Base-by-base conservation (phyloP, 2,113 vertebrate genomes). In the Pavo muticus region DNA sequence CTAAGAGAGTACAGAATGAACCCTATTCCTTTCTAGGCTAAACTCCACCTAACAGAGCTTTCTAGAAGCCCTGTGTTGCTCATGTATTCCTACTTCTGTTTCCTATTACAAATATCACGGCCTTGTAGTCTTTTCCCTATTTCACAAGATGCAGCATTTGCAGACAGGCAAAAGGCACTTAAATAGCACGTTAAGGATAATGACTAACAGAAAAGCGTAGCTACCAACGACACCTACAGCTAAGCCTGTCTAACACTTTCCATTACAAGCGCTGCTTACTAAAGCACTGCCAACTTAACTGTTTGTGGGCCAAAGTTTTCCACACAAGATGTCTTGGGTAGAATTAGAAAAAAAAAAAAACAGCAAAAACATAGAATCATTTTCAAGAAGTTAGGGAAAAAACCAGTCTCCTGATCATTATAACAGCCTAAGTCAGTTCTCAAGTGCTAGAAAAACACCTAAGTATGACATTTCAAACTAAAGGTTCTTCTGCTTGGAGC, bases 181-280 rank as follows among this genome's bases (percentile, higher is more conserved):
- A 48, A 73, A 84, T 8, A 87, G 76, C 40, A 71, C 5, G 27
- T 90, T 90, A 88, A 91, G 91, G 94, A 87, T 59, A 81, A 90
- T 94, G 94, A 95, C 60, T 91, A 94, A 94, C 17, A 82, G 87
- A 92, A 77, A 47, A 84, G 70, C 39, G 37, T 13, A 85, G 68
- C 78, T 87, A 76, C 63, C 91, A 91, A 72, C 12, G 64, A 88
- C 94, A 95, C 87, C 92, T 94, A 83, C 90, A 90, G 94, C 89
- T 67, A 87, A 73, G 88, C 24, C 68, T 60, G 69, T 52, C 90
- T 88, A 94, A 97, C 85, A 88, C 79, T 94, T 96, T 91, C 96
- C 95, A 88, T 87, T 92, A 88, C 91, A 77, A 72, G 37, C 57
- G 47, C 85, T 78, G 84, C 87, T 89, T 64, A 80, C 69, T 83